phyloP scores from a whole-genome alignment of 2,113 vertebrate species.

The Notechis scutatus region DNA sequence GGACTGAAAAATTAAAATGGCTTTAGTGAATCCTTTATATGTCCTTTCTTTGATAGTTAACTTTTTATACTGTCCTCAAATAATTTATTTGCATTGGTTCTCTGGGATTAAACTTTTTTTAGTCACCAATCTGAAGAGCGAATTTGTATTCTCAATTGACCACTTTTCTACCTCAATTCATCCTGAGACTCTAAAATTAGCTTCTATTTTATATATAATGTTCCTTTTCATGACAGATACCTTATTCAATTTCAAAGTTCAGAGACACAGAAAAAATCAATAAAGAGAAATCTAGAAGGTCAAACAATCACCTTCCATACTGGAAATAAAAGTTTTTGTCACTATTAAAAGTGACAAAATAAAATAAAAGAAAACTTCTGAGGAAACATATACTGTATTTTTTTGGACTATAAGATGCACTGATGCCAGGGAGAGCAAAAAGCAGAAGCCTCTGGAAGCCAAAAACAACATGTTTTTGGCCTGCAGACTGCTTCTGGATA shows the following conservation, averaged over 20 bases:
- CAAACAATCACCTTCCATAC: slow-evolving; percentile 23
- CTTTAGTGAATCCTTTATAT: background rate
- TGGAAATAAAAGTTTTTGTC: slow-evolving; percentile 24
- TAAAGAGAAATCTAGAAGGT: slow-evolving; percentile 6
- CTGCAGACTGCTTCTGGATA: no score
- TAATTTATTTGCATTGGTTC: background rate
- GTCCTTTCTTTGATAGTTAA: background rate
- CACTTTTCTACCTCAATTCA: background rate
- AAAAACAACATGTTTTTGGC: no score
- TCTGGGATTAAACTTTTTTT: background rate
- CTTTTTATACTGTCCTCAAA: background rate
- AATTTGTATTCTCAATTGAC: slow-evolving; percentile 9
- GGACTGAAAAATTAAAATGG: background rate
- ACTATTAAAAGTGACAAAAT: background rate
- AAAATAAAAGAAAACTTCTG: slow-evolving; percentile 21
- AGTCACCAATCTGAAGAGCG: background rate
- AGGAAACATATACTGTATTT: background rate
- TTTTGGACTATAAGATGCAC: no score
- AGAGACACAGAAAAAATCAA: background rate
- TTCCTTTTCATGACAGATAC: background rate
- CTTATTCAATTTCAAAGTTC: slow-evolving; percentile 11
- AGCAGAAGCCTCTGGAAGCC: no score
- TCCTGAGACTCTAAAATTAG: slow-evolving; percentile 21
- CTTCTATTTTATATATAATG: background rate
- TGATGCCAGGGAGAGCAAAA: no score